phyloP scores from a whole-genome alignment of 2,113 vertebrate genomes.

The Asarcornis scutulata region DNA sequence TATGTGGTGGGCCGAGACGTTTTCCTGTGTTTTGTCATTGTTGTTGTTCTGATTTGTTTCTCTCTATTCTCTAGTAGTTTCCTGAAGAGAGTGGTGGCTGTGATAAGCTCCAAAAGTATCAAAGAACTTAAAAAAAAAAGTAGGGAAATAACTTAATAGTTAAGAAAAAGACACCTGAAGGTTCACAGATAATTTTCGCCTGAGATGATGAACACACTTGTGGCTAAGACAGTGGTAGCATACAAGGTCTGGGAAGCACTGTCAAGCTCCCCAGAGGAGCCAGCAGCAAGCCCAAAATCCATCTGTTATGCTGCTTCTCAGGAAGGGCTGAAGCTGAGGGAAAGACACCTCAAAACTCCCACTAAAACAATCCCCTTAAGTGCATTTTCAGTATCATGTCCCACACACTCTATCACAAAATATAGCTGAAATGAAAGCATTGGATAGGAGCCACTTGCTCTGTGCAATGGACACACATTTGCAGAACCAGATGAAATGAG shows the following conservation, averaged over 20 bases:
- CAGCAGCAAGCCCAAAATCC: neutral
- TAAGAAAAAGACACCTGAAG: neutral
- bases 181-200: neutral
- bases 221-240: rapidly evolving
- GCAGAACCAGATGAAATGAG: neutral
- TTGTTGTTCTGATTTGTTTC: neutral
- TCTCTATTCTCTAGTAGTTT: neutral
- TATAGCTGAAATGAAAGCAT: neutral
- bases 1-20: neutral
- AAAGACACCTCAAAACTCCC: neutral
- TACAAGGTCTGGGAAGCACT: neutral
- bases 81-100: neutral
- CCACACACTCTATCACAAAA: neutral
- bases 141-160: neutral
- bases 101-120: neutral
- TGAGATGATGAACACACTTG: neutral
- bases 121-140: too few relatives aligned
- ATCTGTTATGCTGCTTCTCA: too few relatives aligned
- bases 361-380: neutral
- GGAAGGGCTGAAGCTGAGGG: neutral
- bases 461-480: neutral
- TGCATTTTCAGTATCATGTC: neutral
- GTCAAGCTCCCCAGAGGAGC: neutral
- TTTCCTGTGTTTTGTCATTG: neutral
- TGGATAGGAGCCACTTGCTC: neutral